Evolutionary conservation across 2,113 vertebrate species (phyloP).

Genomic region (Megalops atlanticus): DNA sequence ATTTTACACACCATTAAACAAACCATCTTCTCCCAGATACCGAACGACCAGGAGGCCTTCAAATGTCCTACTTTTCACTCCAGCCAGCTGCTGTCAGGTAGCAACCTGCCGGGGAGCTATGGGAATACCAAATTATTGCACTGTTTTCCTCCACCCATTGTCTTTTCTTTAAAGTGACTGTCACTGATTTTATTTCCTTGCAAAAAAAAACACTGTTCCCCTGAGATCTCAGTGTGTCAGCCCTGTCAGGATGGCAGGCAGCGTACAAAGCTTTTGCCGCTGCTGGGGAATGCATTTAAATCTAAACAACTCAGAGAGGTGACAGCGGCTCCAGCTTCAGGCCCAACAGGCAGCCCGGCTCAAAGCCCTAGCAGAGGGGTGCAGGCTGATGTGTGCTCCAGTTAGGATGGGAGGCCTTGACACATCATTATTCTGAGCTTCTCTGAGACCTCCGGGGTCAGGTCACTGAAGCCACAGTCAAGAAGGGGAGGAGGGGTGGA

Average conservation of each 20-base stretch:
- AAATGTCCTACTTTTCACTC: not conserved
- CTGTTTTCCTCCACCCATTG: not conserved
- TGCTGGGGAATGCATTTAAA: conserved; percentile 25
- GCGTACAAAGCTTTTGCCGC: conserved; percentile 23
- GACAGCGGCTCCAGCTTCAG: conserved; percentile 26
- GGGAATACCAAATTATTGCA: conserved; percentile 19
- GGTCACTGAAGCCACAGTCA: not conserved
- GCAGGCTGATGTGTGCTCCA: not conserved
- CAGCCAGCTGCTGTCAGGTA: conserved; percentile 6
- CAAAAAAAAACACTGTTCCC: conserved; percentile 23
- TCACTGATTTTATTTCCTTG: conserved; percentile 7
- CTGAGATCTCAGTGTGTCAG: conserved; percentile 43
- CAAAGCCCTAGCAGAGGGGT: not conserved
- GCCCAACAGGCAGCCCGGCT: not conserved
- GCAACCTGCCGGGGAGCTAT: conserved; percentile 13
- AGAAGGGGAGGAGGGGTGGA: not conserved
- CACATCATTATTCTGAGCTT: not conserved
- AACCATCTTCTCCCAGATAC: not conserved
- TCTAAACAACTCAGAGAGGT: conserved; percentile 32
- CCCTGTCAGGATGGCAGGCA: conserved; percentile 42
- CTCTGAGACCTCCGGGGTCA: not conserved
- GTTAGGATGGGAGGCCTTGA: not conserved
- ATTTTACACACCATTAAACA: not conserved
- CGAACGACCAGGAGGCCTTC: not conserved
- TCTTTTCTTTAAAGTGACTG: conserved; percentile 16